Percentiles rank a stretch among this genome's conserved stretches.
phyloP scores from a whole-genome alignment of 2,888 invertebrate species.

The Epiblema foenella region DNA sequence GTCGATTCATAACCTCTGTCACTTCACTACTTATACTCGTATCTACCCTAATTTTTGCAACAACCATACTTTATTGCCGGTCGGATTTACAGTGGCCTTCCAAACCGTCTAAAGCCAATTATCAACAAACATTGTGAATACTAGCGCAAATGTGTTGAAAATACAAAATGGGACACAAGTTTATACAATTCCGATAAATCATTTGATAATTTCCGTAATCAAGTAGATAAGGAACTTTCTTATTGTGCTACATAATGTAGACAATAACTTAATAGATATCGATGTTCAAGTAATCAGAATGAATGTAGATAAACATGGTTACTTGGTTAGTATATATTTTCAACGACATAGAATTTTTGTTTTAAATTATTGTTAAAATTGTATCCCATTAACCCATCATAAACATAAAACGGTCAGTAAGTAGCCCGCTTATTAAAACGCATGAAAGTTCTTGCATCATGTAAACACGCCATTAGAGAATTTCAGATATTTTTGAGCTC shows the following conservation, averaged over 20 bases:
- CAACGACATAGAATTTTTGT: neutral
- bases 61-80: neutral
- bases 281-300: neutral
- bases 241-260: neutral
- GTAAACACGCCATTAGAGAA: too few species aligned
- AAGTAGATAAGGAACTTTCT: slow-evolving; percentile 5
- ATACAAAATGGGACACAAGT: slow-evolving; percentile 6
- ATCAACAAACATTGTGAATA: neutral
- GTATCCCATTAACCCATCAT: too few species aligned
- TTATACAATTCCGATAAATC: slow-evolving; percentile 11
- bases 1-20: neutral
- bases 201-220: slow-evolving; percentile 24
- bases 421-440: too few species aligned
- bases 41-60: neutral
- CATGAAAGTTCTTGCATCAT: too few species aligned
- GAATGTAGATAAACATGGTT: slow-evolving; percentile 3
- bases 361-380: too few species aligned
- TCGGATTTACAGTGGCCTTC: neutral
- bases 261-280: slow-evolving; percentile 17
- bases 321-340: neutral
- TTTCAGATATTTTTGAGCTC: too few species aligned
- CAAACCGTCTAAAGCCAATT: too few species aligned
- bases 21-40: too few species aligned
- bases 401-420: too few species aligned
- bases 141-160: slow-evolving; percentile 7